Evolutionary conservation across 2,797 vertebrate genomes (phyloP), one percentile per base, ranked within the genome.

Genomic region (Falco rusticolus): DNA sequence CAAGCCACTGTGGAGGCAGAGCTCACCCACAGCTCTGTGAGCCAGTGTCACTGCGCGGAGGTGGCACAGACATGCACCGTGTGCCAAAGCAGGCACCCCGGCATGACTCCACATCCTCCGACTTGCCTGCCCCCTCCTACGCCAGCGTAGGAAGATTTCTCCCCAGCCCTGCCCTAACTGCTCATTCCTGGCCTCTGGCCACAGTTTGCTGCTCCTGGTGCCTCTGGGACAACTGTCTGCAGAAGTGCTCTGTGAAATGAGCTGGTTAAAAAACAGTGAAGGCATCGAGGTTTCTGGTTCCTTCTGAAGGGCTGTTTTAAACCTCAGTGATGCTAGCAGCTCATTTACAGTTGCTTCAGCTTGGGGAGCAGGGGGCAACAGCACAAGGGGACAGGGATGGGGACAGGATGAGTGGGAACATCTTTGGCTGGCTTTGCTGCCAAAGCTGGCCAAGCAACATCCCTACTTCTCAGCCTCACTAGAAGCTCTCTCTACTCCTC

Each of bases 121-220:
- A 41, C 51, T 77, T 0, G 0, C 53, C 70, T 13, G 25, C 65
- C 81, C 47, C 51, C 69, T 81, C 56, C 84, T 59, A 33, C 0
- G 0, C 31, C 48, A 29, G 26, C 0, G 0, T 9, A 39, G 33
- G 48, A 70, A 50, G 20, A 50, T 81, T 87, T 84, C 17, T 81
- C 33, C 28, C 48, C 34, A 81, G 22, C 39, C 82, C 48, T 79
- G 47, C 53, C 70, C 39, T 82, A 28, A 56, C 64, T 4, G 4
- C 34, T 84, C 34, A 8, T 63, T 71, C 48, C 66, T 84, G 87
- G 65, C 77, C 51, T 61, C 70, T 4, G 7, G 53, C 61, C 82
- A 66, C 2, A 6, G 18, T 61, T 89, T 66, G 70, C 39, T 59
- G 47, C 56, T 95, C 31, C 17, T 2, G 4, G 22, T 41, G 69